Base-by-base conservation (phyloP, 2,888 invertebrate species). In the Seira sanloemensis region DNA sequence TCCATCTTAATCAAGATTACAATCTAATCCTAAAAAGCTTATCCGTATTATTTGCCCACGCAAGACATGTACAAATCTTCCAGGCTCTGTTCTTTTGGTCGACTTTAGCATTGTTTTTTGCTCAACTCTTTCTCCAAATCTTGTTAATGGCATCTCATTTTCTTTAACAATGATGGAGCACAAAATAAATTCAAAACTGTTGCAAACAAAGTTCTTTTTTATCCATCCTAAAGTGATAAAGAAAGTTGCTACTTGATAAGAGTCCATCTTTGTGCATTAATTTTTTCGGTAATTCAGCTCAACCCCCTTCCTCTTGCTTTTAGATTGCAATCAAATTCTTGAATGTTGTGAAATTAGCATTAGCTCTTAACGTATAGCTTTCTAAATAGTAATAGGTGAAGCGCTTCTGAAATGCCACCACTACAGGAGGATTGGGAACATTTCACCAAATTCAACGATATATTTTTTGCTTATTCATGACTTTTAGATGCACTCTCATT, bases 311-410 rank as follows among this genome's bases (percentile, higher is more conserved):
- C n/a, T 78, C 72, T 66, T 78, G 72, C 54, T 46, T 50, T 16
- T 16, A 81, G 81, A 81, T 81, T 81, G 71, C 81, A 76, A 81
- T 81, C 76, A 71, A 37, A n/a, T n/a, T n/a, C n/a, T 37, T 37
- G 37, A 37, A 27, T 76, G 50, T 71, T 81, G 50, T 71, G 58
- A 76, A 81, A 81, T 81, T 81, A 76, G 75, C 81, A 76, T 81
- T 25, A 76, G 25, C 19, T 76, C 71, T 81, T 76, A 71, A 71
- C 75, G 76, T 81, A 81, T n/a, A n/a, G n/a, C n/a, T n/a, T n/a
- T n/a, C n/a, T n/a, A n/a, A n/a, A n/a, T n/a, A n/a, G n/a, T n/a
- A n/a, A n/a, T n/a, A n/a, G n/a, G n/a, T n/a, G n/a, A n/a, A n/a
- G n/a, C n/a, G n/a, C 37, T 37, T 12, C 37, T 37, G 5, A 12